Evolutionary conservation across 1,140 invertebrate genomes (phyloP).

Genomic region (Melipona quadrifasciata): DNA sequence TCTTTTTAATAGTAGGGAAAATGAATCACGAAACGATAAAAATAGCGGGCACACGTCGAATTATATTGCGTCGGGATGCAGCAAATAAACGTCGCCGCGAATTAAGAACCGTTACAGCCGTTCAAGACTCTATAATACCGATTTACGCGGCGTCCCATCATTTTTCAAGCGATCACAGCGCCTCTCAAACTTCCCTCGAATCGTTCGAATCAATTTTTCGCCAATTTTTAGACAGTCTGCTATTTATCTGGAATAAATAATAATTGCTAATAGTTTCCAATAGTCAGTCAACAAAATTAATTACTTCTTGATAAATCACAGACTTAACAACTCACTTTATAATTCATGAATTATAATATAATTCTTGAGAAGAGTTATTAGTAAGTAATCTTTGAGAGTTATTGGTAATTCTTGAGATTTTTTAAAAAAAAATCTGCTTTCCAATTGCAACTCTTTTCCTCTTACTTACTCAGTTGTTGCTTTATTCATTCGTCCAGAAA

Average conservation of each 20-base stretch:
- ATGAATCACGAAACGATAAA: conserved; percentile 31
- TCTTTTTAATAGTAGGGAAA: conserved; percentile 26
- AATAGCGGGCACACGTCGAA: conserved; percentile 15
- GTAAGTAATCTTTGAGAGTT: too few relatives aligned
- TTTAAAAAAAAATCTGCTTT: not conserved
- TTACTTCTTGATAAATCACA: too few relatives aligned
- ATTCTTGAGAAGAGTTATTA: not conserved
- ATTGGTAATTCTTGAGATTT: too few relatives aligned
- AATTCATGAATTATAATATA: too few relatives aligned
- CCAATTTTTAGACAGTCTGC: too few relatives aligned
- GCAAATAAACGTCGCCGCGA: conserved; percentile 28
- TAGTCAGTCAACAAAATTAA: too few relatives aligned
- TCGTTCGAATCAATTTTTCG: too few relatives aligned
- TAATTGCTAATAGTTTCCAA: too few relatives aligned
- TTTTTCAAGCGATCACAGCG: conserved; percentile 20
- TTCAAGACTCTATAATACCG: conserved; percentile 27
- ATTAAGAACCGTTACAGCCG: conserved; percentile 23
- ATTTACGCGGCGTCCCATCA: conserved; percentile 14
- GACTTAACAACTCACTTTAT: too few relatives aligned
- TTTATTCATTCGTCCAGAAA: not conserved
- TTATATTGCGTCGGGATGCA: not conserved
- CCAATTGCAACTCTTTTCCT: not conserved
- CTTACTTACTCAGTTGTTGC: not conserved
- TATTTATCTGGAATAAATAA: too few relatives aligned
- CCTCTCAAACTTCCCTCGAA: not conserved